A percentile compares a stretch with the other conserved stretches of the same genome.
These are phyloP conservation scores for Hyperoodon ampullatus DNA, from an alignment of 2,113 vertebrate genomes.

Conservation along the genomic window DNA sequence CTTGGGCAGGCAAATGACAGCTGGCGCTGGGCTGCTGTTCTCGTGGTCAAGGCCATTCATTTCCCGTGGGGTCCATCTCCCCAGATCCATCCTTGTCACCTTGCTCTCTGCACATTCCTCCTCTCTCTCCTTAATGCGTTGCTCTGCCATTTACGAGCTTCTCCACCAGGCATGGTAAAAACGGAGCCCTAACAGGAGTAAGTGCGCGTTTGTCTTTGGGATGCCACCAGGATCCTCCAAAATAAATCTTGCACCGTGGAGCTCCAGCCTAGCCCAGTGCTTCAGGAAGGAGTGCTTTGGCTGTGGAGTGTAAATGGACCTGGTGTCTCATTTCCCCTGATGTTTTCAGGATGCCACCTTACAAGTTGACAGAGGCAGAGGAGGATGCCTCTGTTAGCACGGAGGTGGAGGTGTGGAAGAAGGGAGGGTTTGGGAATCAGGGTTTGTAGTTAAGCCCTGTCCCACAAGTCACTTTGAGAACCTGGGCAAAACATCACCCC, in stretches of 20 bases:
- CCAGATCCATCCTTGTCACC: background rate
- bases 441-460: background rate
- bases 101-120: background rate
- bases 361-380: background rate
- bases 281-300: background rate
- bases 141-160: background rate
- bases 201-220: background rate
- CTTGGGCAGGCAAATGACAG: conserved; percentile 15
- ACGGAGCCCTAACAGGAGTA: background rate
- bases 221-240: background rate
- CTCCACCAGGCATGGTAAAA: background rate
- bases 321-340: background rate
- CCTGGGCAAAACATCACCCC: background rate
- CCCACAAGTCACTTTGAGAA: background rate
- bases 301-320: background rate
- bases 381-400: background rate
- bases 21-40: background rate
- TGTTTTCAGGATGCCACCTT: background rate
- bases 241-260: background rate
- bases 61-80: background rate
- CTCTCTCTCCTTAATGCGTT: background rate
- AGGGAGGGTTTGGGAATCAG: background rate
- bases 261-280: background rate
- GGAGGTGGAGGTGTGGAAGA: background rate
- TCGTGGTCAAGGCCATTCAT: background rate